These are phyloP conservation scores for Philopedon plagiatum DNA, from an alignment of 2,888 invertebrate species.

Conservation along the genomic window DNA sequence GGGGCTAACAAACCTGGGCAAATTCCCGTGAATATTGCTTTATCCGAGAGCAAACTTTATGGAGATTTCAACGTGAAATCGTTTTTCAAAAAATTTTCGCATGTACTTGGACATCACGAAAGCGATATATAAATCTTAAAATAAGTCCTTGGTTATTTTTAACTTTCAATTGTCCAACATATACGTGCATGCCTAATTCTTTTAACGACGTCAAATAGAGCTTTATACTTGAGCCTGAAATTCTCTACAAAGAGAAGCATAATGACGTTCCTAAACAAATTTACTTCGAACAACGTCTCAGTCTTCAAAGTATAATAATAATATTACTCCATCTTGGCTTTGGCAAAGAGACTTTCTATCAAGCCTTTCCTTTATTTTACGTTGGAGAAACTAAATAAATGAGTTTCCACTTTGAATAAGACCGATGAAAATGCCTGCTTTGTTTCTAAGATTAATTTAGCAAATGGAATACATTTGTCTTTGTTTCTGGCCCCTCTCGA, in stretches of 20 bases:
- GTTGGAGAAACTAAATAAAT: slow-evolving; percentile 65
- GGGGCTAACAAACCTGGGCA: too few species aligned
- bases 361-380: slow-evolving; percentile 45
- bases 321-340: slow-evolving; percentile 45
- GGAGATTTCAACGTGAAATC: too few species aligned
- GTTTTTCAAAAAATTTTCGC: too few species aligned
- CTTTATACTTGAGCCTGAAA: too few species aligned
- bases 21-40: too few species aligned
- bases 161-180: too few species aligned
- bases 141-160: too few species aligned
- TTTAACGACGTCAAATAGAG: too few species aligned
- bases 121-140: too few species aligned
- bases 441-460: slow-evolving; percentile 69
- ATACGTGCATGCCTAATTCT: too few species aligned
- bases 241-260: slow-evolving; percentile 34
- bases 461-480: slow-evolving; percentile 68
- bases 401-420: slow-evolving; percentile 67
- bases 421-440: slow-evolving; percentile 65
- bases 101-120: too few species aligned
- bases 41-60: too few species aligned
- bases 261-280: slow-evolving; percentile 38
- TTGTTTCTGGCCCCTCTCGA: slow-evolving; percentile 58
- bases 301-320: slow-evolving; percentile 50
- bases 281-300: slow-evolving; percentile 42
- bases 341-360: slow-evolving; percentile 42